Evolutionary conservation across 2,888 invertebrate species (phyloP).

Genomic region (Parthenolecanium corni): DNA sequence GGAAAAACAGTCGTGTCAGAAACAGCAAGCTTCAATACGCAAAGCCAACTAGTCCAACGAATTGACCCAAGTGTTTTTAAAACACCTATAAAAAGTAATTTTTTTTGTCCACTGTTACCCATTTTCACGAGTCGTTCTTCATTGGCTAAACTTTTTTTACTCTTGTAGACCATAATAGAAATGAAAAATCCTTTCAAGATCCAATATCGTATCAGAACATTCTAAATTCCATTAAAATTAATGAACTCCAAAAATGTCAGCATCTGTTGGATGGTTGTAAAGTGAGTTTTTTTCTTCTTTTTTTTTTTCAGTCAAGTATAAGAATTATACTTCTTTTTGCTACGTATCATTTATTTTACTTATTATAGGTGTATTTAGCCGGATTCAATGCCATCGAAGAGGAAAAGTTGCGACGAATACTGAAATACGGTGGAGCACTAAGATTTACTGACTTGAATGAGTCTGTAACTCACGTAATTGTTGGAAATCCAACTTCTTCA

Average conservation of each 20-base stretch:
- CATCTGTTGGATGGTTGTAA: conserved; percentile 81
- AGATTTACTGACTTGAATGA: conserved; percentile 63
- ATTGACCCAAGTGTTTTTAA: background rate
- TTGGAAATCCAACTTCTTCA: conserved; percentile 48
- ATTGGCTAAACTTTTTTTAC: no score
- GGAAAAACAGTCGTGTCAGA: background rate
- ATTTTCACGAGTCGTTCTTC: no score
- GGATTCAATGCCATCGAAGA: conserved; percentile 52
- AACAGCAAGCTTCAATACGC: background rate
- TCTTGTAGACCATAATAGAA: no score
- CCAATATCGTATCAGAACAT: conserved; percentile 34
- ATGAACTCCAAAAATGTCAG: conserved; percentile 56
- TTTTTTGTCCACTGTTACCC: conserved; percentile 22
- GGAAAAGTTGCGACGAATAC: conserved; percentile 55
- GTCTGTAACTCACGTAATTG: conserved; percentile 67
- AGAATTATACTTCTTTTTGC: background rate
- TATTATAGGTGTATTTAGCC: conserved; percentile 52
- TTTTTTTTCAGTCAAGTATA: conserved; percentile 3
- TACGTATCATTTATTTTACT: no score
- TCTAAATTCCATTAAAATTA: conserved; percentile 33
- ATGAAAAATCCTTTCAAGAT: no score
- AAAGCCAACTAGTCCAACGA: no score
- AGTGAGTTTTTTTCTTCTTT: conserved; percentile 46
- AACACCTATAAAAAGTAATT: conserved; percentile 16
- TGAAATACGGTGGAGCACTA: conserved; percentile 72